These are phyloP conservation scores for Urechis unicinctus DNA, from an alignment of 2,888 invertebrate genomes.

Conservation along the genomic window DNA sequence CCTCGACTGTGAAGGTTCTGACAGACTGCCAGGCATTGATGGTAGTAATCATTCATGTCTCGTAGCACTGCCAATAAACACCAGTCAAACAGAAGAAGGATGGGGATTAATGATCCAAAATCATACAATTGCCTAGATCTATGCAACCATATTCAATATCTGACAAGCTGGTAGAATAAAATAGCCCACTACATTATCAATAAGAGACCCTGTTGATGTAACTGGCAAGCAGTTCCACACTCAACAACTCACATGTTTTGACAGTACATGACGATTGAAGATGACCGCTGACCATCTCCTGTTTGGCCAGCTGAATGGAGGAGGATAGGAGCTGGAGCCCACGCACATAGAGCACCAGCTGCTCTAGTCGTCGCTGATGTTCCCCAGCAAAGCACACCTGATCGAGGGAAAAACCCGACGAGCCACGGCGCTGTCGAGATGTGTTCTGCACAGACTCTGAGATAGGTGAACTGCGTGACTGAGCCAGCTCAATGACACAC, in stretches of 20 bases:
- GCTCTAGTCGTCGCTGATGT: slow-evolving; percentile 57
- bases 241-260: slow-evolving; percentile 70
- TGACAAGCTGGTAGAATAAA: background rate
- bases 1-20: slow-evolving; percentile 72
- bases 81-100: background rate
- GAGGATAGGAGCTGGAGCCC: slow-evolving; percentile 91
- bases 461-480: slow-evolving; percentile 51
- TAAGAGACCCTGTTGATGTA: background rate
- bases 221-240: too few species aligned
- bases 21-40: slow-evolving; percentile 73
- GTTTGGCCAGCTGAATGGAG: slow-evolving; percentile 78
- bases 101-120: too few species aligned
- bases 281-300: slow-evolving; percentile 74
- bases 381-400: slow-evolving; percentile 17
- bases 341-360: slow-evolving; percentile 79
- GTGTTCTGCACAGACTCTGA: slow-evolving; percentile 31
- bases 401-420: background rate
- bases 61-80: slow-evolving; percentile 64
- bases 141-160: background rate
- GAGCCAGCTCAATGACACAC: slow-evolving; percentile 74
- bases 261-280: slow-evolving; percentile 87
- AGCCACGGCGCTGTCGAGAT: background rate
- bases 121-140: background rate
- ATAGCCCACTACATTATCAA: background rate
- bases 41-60: slow-evolving; percentile 86